These are phyloP conservation scores for Volucella zonaria DNA, from an alignment of 2,888 invertebrate species.

Conservation along the genomic window DNA sequence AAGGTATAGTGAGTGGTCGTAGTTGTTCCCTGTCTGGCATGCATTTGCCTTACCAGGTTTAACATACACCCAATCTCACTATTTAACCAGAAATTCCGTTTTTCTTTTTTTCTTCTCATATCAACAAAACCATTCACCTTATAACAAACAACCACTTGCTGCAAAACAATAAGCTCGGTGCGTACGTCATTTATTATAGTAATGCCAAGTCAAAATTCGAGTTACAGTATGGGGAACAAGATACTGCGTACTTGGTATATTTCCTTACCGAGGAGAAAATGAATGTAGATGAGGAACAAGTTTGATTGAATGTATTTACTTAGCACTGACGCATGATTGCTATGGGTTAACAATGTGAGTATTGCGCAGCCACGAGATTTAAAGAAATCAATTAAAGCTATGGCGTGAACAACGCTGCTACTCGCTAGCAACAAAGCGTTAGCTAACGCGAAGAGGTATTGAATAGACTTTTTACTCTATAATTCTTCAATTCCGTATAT, in stretches of 20 bases:
- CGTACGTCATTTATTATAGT: slow-evolving; percentile 60
- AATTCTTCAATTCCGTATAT: no score
- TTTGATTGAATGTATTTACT: not conserved
- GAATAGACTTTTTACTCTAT: no score
- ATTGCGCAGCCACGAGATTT: no score
- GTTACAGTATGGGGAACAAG: slow-evolving; percentile 10
- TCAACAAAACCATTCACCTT: slow-evolving; percentile 44
- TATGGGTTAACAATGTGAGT: no score
- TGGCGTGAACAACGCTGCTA: no score
- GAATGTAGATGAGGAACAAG: not conserved
- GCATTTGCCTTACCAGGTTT: slow-evolving; percentile 77
- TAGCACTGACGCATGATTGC: no score
- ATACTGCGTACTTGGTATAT: not conserved
- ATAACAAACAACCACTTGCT: slow-evolving; percentile 57
- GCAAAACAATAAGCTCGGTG: slow-evolving; percentile 26
- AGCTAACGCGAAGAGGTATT: no score
- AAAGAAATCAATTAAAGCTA: no score
- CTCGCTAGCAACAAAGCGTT: no score
- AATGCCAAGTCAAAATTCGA: slow-evolving; percentile 37
- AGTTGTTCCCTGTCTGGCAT: slow-evolving; percentile 75
- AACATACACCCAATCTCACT: slow-evolving; percentile 80
- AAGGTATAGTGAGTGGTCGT: slow-evolving; percentile 78
- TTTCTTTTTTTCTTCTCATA: slow-evolving; percentile 78
- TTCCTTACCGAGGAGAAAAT: no score
- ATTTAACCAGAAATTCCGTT: slow-evolving; percentile 79